Conservation (phyloP, 2,888 invertebrate genomes). For the Invenusta paracnida region DNA sequence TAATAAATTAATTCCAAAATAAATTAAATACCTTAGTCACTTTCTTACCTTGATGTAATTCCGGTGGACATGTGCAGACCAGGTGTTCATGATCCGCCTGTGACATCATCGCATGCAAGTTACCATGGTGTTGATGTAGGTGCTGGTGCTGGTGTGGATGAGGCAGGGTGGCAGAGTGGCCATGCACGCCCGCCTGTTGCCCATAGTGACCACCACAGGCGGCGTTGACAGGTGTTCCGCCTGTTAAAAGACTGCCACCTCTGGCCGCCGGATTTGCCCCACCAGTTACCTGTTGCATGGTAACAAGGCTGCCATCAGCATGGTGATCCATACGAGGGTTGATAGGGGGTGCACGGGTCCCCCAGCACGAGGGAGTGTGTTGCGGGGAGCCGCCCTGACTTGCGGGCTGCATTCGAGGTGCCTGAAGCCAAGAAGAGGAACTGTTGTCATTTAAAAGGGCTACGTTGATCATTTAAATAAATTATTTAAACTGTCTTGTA, state of each 20-base stretch:
- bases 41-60: constrained; percentile 12
- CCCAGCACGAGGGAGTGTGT: constrained; percentile 12
- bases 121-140: not conserved
- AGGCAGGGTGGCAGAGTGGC: not conserved
- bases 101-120: not conserved
- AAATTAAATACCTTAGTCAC: not conserved
- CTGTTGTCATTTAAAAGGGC: too few relatives aligned
- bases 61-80: constrained; percentile 25
- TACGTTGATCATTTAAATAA: too few relatives aligned
- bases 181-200: not conserved
- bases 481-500: too few relatives aligned
- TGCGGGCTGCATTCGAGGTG: constrained; percentile 4
- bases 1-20: not conserved
- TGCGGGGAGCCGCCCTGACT: constrained; percentile 2
- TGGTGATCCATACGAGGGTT: not conserved
- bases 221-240: not conserved
- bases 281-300: too few relatives aligned
- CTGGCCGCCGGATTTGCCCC: not conserved
- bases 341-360: not conserved
- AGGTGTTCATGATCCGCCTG: not conserved
- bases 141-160: constrained; percentile 31
- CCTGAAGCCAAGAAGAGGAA: too few relatives aligned
- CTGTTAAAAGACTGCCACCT: not conserved
- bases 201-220: not conserved
- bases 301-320: not conserved